Percentiles rank a stretch among this genome's conserved stretches.
Evolutionary conservation across 2,888 invertebrate species (phyloP).

Genomic region (Caenorhabditis macrosperma): DNA sequence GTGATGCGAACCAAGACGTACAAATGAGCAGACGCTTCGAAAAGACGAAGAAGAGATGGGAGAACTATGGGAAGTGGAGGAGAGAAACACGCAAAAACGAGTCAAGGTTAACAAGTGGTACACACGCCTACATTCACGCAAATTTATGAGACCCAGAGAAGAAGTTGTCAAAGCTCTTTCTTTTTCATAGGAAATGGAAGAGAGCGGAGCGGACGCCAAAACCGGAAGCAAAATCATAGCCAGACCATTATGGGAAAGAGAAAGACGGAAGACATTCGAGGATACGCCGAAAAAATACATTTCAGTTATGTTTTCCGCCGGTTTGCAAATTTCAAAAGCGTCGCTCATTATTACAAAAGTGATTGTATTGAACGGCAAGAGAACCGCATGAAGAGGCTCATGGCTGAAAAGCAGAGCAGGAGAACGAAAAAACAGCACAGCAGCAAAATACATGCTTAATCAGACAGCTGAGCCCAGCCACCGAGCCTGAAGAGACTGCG

Average conservation of each 20-base stretch:
- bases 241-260: constrained; percentile 16
- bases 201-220: constrained; percentile 5
- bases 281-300: too few species aligned
- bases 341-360: too few species aligned
- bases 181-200: background rate
- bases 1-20: background rate
- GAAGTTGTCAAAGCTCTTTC: background rate
- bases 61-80: background rate
- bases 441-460: constrained; percentile 35
- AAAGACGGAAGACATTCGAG: background rate
- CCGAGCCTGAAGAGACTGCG: background rate
- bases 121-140: background rate
- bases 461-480: constrained; percentile 36
- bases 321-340: too few species aligned
- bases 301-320: too few species aligned
- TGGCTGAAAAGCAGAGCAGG: background rate
- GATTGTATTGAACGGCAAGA: too few species aligned
- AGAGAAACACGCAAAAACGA: background rate
- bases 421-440: constrained; percentile 12
- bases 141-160: constrained; percentile 6
- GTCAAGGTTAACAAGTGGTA: constrained; percentile 17
- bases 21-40: background rate
- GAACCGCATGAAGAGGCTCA: background rate
- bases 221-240: constrained; percentile 51
- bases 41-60: background rate